Evolutionary conservation across 1,140 invertebrate genomes (phyloP).

Genomic region (Aphidius gifuensis): DNA sequence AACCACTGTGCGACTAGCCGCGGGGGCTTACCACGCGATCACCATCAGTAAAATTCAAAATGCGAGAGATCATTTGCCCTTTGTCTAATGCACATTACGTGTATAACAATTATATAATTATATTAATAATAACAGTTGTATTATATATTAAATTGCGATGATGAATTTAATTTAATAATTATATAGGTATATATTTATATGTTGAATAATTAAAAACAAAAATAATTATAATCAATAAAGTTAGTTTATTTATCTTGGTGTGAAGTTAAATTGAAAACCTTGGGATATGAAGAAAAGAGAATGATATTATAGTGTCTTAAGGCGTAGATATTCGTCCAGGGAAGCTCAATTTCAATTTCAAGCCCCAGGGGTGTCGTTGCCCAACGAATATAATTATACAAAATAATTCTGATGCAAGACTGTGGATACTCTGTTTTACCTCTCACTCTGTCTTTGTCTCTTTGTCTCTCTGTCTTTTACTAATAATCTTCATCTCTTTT

Average conservation of each 20-base stretch:
- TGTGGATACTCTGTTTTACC: conserved; percentile 25
- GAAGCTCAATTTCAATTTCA: conserved; percentile 57
- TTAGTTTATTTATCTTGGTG: no score
- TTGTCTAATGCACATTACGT: conserved; percentile 2
- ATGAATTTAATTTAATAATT: no score
- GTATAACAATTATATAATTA: no score
- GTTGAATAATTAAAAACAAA: no score
- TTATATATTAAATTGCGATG: no score
- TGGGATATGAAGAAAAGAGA: no score
- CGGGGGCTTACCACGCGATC: conserved; percentile 37
- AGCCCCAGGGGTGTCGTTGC: conserved; percentile 54
- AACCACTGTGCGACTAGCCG: conserved; percentile 28
- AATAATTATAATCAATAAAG: no score
- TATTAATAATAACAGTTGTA: no score
- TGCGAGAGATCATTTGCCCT: conserved; percentile 8
- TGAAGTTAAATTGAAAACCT: no score
- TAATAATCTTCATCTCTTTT: neutral
- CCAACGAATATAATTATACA: conserved; percentile 58
- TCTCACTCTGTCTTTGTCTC: conserved; percentile 2
- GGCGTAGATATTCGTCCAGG: conserved; percentile 39
- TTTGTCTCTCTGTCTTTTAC: conserved; percentile 10
- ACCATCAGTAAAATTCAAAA: conserved; percentile 36
- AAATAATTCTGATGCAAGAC: conserved; percentile 52
- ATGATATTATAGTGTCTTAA: neutral
- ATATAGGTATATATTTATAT: no score